Evolutionary conservation across 2,888 invertebrate genomes (phyloP), one percentile per base, ranked within the genome.

Genomic region (Archaeoteleia sp.): DNA sequence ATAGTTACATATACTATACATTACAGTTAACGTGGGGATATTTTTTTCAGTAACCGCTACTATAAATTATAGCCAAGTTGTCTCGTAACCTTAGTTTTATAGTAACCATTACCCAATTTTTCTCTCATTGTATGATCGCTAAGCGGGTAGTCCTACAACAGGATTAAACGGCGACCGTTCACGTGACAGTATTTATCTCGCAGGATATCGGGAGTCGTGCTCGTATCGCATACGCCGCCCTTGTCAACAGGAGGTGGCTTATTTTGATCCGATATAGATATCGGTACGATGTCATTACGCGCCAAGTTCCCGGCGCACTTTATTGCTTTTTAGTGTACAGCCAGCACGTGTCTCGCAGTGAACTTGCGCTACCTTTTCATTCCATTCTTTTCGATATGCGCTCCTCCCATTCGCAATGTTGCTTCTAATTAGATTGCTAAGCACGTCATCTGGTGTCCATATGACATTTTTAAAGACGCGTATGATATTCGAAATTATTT

Each of bases 301-400:
- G 67, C 63, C 66, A 72, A 74, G 62, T 76, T 75, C 71, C 58
- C 68, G 61, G 53, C 63, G 67, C 68, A 75, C 72, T 80, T 82
- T 82, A 82, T 82, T 80, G 82, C 82, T 78, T 82, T 81, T 79
- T 77, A 75, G 78, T 75, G 69, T 62, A 74, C 73, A 74, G 46
- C 67, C 68, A 67, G 77, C 83, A 82, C 83, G 83, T 83, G 83
- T 68, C 82, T 70, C 51, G 49, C 70, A 57, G 57, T 42, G 25
- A 10, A 9, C 37, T 35, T 17, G n/a, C 43, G 12, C 60, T 37
- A 48, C 49, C 55, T 61, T 57, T 53, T 61, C 51, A 57, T 63
- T 27, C n/a, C 8, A n/a, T 2, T 17, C 17, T 35, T n/a, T n/a
- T n/a, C n/a, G n/a, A n/a, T n/a, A n/a, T n/a, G n/a, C 13, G 40